Percentiles rank a stretch among this genome's conserved stretches.
Evolutionary conservation across 1,140 invertebrate species (phyloP).

Genomic region (Temnothorax nylanderi): DNA sequence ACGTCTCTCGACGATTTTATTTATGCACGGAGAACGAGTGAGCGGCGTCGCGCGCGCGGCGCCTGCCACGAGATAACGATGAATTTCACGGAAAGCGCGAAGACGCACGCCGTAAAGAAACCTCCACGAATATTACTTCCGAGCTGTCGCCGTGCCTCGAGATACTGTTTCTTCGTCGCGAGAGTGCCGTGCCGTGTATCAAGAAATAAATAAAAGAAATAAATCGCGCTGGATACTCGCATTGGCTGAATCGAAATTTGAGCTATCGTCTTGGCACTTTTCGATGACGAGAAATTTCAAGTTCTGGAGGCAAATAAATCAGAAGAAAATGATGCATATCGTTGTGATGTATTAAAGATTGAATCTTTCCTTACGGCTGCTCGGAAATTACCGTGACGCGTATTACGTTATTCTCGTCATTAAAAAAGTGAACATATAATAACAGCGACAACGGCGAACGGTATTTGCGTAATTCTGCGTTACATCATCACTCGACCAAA

Average conservation of each 20-base stretch:
- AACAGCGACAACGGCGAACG: background rate
- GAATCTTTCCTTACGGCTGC: background rate
- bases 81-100: conserved; percentile 11
- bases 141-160: conserved; percentile 11
- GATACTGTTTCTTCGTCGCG: background rate
- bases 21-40: background rate
- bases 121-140: conserved; percentile 13
- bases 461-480: conserved; percentile 26
- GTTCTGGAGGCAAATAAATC: background rate
- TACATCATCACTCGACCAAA: conserved; percentile 29
- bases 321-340: background rate
- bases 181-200: conserved; percentile 33
- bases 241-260: background rate
- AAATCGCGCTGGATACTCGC: background rate
- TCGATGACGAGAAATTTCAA: background rate
- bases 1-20: conserved; percentile 45
- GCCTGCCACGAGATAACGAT: conserved; percentile 37
- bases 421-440: no score
- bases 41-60: conserved; percentile 20
- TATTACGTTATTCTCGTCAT: background rate
- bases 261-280: background rate
- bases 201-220: conserved; percentile 27
- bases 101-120: conserved; percentile 24
- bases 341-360: background rate
- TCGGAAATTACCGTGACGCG: background rate